Evolutionary conservation across 2,888 invertebrate genomes (phyloP).

Genomic region (Aricia artaxerxes): DNA sequence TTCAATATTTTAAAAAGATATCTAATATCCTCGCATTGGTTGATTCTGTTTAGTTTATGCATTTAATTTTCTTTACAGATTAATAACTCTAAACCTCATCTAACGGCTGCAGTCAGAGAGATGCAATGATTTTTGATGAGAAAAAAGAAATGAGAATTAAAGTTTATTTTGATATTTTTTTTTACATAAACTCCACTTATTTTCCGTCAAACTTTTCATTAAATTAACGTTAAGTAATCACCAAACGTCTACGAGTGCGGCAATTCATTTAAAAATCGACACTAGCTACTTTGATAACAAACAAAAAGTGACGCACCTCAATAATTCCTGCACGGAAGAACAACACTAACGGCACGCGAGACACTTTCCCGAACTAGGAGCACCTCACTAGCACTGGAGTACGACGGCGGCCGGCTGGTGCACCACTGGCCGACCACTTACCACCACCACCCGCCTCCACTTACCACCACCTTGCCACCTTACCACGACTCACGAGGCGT

Average conservation of each 20-base stretch:
- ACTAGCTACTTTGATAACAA: neutral
- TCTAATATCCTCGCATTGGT: neutral
- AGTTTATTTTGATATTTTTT: too few relatives aligned
- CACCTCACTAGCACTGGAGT: slow-evolving; percentile 42
- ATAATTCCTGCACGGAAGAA: slow-evolving; percentile 10
- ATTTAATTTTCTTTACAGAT: too few relatives aligned
- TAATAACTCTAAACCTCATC: too few relatives aligned
- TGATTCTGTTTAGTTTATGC: neutral
- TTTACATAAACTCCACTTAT: too few relatives aligned
- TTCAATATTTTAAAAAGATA: neutral
- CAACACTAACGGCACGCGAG: slow-evolving; percentile 38
- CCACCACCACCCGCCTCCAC: slow-evolving; percentile 46
- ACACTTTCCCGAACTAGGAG: slow-evolving; percentile 43
- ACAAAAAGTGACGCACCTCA: slow-evolving; percentile 20
- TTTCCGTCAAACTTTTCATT: too few relatives aligned
- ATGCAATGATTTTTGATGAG: too few relatives aligned
- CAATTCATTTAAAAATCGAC: neutral
- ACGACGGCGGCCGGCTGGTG: slow-evolving; percentile 65
- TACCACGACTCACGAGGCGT: slow-evolving; percentile 46
- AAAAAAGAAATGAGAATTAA: too few relatives aligned
- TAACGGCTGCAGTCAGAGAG: too few relatives aligned
- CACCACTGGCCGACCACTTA: slow-evolving; percentile 45
- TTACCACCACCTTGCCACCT: neutral
- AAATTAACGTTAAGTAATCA: neutral
- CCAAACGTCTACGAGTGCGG: too few relatives aligned